These are phyloP conservation scores for Galaxea fascicularis DNA, from an alignment of 92 coral and sea anemone species.

Conservation along the genomic window DNA sequence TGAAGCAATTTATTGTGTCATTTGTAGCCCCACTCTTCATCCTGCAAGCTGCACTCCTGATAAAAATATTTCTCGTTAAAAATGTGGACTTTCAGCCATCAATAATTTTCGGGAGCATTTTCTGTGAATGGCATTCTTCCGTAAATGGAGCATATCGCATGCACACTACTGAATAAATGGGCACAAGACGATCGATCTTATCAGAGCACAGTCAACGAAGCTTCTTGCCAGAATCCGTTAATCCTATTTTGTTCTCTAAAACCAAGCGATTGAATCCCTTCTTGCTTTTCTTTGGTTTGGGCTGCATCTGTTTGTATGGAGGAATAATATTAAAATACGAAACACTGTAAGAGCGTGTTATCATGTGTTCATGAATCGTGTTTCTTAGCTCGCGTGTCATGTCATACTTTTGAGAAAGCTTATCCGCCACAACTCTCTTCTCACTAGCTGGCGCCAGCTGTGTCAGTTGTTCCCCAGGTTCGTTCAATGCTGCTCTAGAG, in stretches of 20 bases:
- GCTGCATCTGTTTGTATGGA: slow-evolving; percentile 82
- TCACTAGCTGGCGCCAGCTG: slow-evolving; percentile 47
- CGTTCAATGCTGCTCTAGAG: slow-evolving; percentile 57
- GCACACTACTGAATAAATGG: too few relatives aligned
- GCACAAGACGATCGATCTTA: too few relatives aligned
- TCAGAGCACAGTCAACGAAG: too few relatives aligned
- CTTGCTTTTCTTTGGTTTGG: slow-evolving; percentile 75
- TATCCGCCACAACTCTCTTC: slow-evolving; percentile 80
- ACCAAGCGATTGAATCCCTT: slow-evolving; percentile 79
- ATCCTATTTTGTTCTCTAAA: slow-evolving; percentile 86
- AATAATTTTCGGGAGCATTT: too few relatives aligned
- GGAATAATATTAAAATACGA: slow-evolving; percentile 87
- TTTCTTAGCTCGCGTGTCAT: slow-evolving; percentile 92
- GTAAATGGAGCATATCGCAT: too few relatives aligned
- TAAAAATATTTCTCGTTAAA: too few relatives aligned
- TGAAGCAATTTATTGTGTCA: too few relatives aligned
- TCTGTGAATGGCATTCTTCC: too few relatives aligned
- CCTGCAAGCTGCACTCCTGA: too few relatives aligned
- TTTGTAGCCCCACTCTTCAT: too few relatives aligned
- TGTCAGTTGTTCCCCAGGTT: slow-evolving; percentile 35
- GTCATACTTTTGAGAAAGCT: slow-evolving; percentile 83
- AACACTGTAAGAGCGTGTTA: slow-evolving; percentile 83
- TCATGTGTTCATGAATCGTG: slow-evolving; percentile 90
- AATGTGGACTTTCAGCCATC: too few relatives aligned
- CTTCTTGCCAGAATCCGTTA: slow-evolving; percentile 67